phyloP scores from a whole-genome alignment of 2,113 vertebrate genomes.

The Oxygymnocypris stewartii region DNA sequence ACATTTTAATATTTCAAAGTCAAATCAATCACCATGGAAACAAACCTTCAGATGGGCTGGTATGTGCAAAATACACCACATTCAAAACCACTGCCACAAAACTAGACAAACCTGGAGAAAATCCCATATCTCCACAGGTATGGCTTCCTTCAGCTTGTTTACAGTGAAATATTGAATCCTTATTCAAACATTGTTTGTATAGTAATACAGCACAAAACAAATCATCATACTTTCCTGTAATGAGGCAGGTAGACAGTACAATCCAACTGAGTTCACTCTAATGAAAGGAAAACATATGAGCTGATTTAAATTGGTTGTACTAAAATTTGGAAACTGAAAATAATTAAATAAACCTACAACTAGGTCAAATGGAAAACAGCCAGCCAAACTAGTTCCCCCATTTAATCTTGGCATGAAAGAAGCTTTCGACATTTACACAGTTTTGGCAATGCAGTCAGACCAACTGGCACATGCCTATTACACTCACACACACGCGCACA shows the following conservation, averaged over 20 bases:
- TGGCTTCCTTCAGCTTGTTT: background rate
- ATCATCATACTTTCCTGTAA: background rate
- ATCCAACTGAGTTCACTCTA: background rate
- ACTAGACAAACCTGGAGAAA: conserved; percentile 27
- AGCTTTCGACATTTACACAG: conserved; percentile 1
- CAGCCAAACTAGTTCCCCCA: background rate
- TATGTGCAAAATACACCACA: conserved; percentile 39
- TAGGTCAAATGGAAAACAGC: background rate
- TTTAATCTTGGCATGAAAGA: conserved; percentile 18
- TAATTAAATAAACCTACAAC: conserved; percentile 3
- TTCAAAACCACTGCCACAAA: conserved; percentile 41
- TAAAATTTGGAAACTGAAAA: background rate
- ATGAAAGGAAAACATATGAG: background rate
- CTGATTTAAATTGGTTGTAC: background rate
- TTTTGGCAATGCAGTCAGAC: conserved; percentile 24
- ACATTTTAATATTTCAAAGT: conserved; percentile 35
- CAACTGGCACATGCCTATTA: background rate
- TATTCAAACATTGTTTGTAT: background rate
- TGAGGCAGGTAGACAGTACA: background rate
- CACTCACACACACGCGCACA: background rate
- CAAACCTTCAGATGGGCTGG: conserved; percentile 58
- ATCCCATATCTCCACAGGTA: background rate
- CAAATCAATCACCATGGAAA: conserved; percentile 29
- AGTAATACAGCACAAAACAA: background rate
- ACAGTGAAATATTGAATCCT: background rate